A percentile compares a stretch with the other conserved stretches of the same genome.
Evolutionary conservation across 2,113 vertebrate species (phyloP).

Genomic region (Cnemophilus loriae): DNA sequence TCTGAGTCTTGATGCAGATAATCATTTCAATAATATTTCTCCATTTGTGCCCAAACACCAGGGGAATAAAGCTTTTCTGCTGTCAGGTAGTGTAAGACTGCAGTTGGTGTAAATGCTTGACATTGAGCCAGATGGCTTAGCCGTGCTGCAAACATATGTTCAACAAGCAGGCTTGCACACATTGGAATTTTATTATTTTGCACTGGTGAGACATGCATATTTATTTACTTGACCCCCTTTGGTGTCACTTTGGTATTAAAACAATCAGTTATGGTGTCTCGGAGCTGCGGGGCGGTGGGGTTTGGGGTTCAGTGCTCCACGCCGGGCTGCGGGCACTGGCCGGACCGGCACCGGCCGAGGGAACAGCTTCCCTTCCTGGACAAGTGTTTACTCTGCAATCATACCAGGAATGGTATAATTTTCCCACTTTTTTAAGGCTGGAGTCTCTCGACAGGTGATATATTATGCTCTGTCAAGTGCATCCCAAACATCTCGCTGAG

Average conservation of each 20-base stretch:
- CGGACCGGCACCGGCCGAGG: background rate
- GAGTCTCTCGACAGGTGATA: background rate
- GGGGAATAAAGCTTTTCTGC: constrained; percentile 99
- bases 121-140: constrained; percentile 99
- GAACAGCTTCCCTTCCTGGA: background rate
- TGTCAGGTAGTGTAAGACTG: constrained; percentile 99
- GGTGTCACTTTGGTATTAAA: constrained; percentile 78
- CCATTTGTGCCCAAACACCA: constrained; percentile 99
- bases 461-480: background rate
- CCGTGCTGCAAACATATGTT: constrained; percentile 99
- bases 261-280: constrained; percentile 63
- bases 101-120: constrained; percentile 99
- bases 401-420: constrained; percentile 1
- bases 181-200: constrained; percentile 99
- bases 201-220: constrained; percentile 91
- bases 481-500: background rate
- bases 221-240: constrained; percentile 88
- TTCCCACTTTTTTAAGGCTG: background rate
- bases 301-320: background rate
- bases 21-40: constrained; percentile 99
- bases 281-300: constrained; percentile 51
- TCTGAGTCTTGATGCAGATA: constrained; percentile 99
- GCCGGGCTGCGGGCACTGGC: constrained; percentile 20
- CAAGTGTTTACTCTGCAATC: background rate
- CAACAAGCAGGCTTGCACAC: constrained; percentile 96